Base-by-base conservation (phyloP, 2,113 vertebrate genomes). In the Sander lucioperca region DNA sequence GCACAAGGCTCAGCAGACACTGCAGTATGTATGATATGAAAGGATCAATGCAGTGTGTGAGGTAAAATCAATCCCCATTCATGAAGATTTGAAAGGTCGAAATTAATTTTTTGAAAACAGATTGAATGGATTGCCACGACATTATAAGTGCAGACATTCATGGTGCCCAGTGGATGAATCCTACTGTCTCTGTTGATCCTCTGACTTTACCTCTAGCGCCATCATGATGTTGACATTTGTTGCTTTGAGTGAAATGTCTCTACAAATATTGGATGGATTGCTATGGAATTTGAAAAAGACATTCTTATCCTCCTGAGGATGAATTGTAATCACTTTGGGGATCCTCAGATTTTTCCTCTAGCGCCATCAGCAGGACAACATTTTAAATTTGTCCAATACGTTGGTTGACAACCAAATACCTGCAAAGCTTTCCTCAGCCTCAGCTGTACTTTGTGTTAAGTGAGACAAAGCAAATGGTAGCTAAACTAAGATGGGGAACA, bases 1-100 rank as follows among this genome's bases (percentile, higher is more conserved):
- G 59, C 48, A n/a, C 23, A 3, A 15, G 58, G 39, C 36, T 66
- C 62, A n/a, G 83, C 56, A 69, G 51, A 57, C 57, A 21, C 39
- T 12, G 2, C 30, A 54, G 50, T 43, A 3, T 45, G 3, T 36
- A 27, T 61, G 70, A 23, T 47, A 16, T 33, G 30, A 50, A 45
- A 25, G 45, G 48, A 45, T 51, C 54, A 23, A 21, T 51, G 45
- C 54, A 18, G 33, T 7, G 27, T 54, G 61, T 39, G 65, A 51
- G 16, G 27, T 50, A 9, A 68, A 57, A 30, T 39, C 56, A 54
- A 21, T 66, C 7, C 18, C 0, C 47, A 19, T n/a, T 54, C 57
- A 53, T 47, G 23, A 43, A 39, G 21, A 43, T 25, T 10, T 33
- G 7, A 56, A 58, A 27, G n/a, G 54, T 61, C 54, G 7, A 75